Evolutionary conservation across 2,797 vertebrate species (phyloP).

Genomic region (Heteromormyrus szaboi): DNA sequence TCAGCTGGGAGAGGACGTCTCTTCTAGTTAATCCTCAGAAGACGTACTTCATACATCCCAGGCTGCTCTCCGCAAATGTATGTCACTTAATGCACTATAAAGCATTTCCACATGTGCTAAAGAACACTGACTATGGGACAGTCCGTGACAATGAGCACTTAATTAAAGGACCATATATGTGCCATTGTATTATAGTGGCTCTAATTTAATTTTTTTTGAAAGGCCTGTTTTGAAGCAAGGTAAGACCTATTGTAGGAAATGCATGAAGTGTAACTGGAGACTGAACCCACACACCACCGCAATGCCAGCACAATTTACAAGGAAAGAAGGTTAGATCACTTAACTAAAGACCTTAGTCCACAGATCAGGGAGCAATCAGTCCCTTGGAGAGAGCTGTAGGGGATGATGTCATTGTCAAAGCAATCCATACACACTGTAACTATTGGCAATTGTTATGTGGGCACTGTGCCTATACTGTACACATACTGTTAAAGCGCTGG

Average conservation of each 20-base stretch:
- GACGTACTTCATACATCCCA: not conserved
- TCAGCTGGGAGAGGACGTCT: not conserved
- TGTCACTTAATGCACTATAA: not conserved
- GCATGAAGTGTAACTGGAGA: not conserved
- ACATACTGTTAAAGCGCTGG: not conserved
- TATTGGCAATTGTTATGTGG: not conserved
- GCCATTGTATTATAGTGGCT: not conserved
- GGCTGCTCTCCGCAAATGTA: not conserved
- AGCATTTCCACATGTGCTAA: not conserved
- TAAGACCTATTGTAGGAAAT: not conserved
- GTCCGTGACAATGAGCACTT: not conserved
- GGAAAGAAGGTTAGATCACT: not conserved
- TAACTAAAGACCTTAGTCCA: not conserved
- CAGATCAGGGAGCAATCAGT: not conserved
- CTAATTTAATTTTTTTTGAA: not conserved
- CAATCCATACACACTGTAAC: not conserved
- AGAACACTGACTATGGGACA: not conserved
- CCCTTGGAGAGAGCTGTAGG: not conserved
- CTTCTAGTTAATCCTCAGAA: not conserved
- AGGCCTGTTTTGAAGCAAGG: not conserved
- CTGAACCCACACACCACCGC: not conserved
- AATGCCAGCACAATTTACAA: not conserved
- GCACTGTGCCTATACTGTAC: not conserved
- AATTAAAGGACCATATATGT: not conserved
- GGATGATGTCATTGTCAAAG: not conserved